Evolutionary conservation across 2,113 vertebrate species (phyloP).

Genomic region (Benitochromis conjunctus): DNA sequence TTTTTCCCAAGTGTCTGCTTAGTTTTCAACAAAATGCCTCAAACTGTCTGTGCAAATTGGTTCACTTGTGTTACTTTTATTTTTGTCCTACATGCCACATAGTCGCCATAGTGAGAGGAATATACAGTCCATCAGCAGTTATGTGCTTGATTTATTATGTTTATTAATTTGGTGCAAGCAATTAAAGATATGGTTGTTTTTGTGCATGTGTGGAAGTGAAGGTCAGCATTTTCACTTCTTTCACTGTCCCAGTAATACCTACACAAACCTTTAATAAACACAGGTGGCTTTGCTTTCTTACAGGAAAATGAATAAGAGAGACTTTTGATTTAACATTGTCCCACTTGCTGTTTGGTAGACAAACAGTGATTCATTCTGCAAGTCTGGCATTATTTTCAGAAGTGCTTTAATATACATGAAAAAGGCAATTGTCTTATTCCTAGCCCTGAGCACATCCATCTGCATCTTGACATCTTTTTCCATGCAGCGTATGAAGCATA

Average conservation of each 20-base stretch:
- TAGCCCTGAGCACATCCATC: not conserved
- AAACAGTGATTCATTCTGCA: not conserved
- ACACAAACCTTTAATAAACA: not conserved
- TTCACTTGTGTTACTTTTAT: not conserved
- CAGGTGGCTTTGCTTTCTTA: not conserved
- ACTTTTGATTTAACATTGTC: not conserved
- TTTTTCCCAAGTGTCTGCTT: fast-evolving
- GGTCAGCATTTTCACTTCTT: not conserved
- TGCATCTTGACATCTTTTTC: not conserved
- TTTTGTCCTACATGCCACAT: not conserved
- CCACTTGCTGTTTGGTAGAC: not conserved
- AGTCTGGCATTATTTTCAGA: not conserved
- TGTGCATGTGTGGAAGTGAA: not conserved
- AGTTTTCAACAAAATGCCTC: not conserved
- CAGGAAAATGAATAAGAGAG: not conserved
- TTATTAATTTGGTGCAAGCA: not conserved
- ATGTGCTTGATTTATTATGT: not conserved
- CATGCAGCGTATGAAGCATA: not conserved
- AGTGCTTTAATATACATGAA: not conserved
- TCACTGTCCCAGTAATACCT: not conserved
- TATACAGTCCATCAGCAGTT: not conserved
- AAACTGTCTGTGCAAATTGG: not conserved
- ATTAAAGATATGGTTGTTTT: not conserved
- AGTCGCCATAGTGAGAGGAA: not conserved
- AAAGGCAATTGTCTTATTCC: not conserved